phyloP scores from a whole-genome alignment of 2,113 vertebrate genomes.

The Orthochromis malagaraziensis region DNA sequence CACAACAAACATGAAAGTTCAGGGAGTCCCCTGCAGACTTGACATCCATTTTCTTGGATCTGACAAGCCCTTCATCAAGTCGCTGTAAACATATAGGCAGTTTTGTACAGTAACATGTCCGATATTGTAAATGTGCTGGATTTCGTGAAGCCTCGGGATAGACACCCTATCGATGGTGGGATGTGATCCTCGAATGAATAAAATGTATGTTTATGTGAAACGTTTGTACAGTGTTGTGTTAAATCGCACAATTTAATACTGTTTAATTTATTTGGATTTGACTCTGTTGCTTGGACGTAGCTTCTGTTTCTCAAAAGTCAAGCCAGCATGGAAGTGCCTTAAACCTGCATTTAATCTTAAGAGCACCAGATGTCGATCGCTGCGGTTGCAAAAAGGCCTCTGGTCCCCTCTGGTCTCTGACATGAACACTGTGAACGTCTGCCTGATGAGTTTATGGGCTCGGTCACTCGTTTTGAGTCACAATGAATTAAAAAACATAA shows the following conservation, averaged over 20 bases:
- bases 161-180: background rate
- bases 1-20: background rate
- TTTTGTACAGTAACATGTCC: background rate
- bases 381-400: background rate
- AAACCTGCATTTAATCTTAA: background rate
- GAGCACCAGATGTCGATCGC: background rate
- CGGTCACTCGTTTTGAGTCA: background rate
- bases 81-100: background rate
- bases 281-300: background rate
- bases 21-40: background rate
- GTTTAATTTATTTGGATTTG: background rate
- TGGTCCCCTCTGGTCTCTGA: background rate
- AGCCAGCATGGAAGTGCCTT: background rate
- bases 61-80: background rate
- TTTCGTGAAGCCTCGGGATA: accelerated
- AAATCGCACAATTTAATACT: background rate
- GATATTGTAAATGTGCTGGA: background rate
- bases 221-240: background rate
- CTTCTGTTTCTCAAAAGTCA: background rate
- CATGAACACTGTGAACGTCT: background rate
- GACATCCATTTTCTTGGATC: background rate
- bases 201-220: background rate
- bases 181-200: background rate
- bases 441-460: background rate
- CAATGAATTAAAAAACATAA: background rate